phyloP scores from a whole-genome alignment of 2,113 vertebrate genomes.

The Pteruthius melanotis region DNA sequence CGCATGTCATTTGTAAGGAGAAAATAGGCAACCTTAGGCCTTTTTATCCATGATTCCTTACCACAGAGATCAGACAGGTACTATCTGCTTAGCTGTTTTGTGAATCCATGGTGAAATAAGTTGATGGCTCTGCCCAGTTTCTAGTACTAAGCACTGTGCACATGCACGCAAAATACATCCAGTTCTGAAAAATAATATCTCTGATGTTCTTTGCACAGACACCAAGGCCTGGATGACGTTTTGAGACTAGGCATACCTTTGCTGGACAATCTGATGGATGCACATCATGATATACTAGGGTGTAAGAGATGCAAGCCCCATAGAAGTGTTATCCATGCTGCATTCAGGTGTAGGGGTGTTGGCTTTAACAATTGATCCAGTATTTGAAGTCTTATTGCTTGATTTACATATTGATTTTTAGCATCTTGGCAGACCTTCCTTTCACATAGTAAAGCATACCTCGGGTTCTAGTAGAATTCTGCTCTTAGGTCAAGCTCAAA shows the following conservation, averaged over 20 bases:
- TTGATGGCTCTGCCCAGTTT: background rate
- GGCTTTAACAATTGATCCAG: background rate
- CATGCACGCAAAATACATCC: background rate
- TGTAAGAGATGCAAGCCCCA: background rate
- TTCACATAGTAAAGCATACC: background rate
- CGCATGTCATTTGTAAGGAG: background rate
- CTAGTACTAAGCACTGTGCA: background rate
- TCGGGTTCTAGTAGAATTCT: background rate
- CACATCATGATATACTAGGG: background rate
- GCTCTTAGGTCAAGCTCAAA: background rate
- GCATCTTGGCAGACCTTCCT: background rate
- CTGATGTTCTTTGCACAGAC: background rate
- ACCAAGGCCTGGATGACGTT: background rate
- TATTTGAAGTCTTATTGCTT: background rate
- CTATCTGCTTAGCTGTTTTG: background rate
- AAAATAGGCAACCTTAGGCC: background rate
- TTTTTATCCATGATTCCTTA: background rate
- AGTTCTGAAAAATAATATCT: background rate
- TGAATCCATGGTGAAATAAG: background rate
- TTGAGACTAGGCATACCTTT: background rate
- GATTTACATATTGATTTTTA: background rate
- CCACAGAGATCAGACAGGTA: background rate
- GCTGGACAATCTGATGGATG: background rate
- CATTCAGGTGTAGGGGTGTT: background rate
- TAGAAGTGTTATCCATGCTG: background rate